A percentile compares a stretch with the other conserved stretches of the same genome.
These are phyloP conservation scores for Crossaster papposus DNA, from an alignment of 53 echinoderm and acorn worm species.

Conservation along the genomic window DNA sequence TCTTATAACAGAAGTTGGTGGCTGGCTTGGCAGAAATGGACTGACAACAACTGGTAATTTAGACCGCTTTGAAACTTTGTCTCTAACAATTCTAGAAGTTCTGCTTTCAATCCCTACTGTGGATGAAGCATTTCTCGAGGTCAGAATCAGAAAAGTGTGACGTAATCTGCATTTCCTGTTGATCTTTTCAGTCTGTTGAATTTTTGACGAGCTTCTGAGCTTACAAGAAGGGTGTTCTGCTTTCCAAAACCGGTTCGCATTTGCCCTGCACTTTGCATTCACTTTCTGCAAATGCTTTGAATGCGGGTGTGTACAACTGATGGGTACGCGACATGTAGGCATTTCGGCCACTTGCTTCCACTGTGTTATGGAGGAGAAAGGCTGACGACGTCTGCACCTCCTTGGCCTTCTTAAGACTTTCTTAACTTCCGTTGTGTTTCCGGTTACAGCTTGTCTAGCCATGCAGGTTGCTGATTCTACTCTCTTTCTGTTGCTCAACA, in stretches of 20 bases:
- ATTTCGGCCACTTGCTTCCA: neutral
- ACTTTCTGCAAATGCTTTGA: neutral
- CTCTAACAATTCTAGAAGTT: neutral
- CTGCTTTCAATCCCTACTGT: neutral
- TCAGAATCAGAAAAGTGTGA: neutral
- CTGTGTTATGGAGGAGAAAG: neutral
- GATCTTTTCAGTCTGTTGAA: neutral
- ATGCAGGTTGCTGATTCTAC: neutral
- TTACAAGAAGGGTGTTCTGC: slow-evolving; percentile 1
- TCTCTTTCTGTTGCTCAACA: neutral
- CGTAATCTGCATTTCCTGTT: slow-evolving; percentile 10
- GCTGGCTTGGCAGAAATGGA: slow-evolving; percentile 11
- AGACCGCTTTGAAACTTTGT: neutral
- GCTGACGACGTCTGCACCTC: neutral
- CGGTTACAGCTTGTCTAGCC: neutral
- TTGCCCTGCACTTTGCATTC: slow-evolving; percentile 16
- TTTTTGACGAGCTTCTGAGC: neutral
- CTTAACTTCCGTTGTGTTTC: neutral
- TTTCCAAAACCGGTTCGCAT: neutral
- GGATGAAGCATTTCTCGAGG: neutral
- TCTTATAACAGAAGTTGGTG: neutral
- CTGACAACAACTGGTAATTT: slow-evolving; percentile 8
- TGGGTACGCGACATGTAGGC: neutral
- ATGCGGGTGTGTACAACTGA: neutral
- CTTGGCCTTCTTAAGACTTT: neutral